A percentile compares a stretch with the other conserved stretches of the same genome.
These are phyloP conservation scores for Melanerpes formicivorus DNA, from an alignment of 2,113 vertebrate genomes.

Conservation along the genomic window DNA sequence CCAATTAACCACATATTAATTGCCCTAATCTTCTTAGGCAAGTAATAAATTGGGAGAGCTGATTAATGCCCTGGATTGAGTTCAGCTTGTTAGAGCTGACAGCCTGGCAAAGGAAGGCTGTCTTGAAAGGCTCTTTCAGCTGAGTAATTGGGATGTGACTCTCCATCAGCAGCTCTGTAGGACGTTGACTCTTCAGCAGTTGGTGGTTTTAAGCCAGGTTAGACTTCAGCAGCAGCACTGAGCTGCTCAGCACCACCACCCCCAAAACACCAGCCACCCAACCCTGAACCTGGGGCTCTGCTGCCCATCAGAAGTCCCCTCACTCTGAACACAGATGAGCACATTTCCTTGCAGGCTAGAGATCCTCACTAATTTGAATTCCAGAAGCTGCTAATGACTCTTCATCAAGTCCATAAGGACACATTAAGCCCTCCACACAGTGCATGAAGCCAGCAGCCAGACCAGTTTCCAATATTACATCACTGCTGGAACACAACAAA, in stretches of 20 bases:
- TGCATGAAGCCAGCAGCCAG: constrained; percentile 57
- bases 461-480: constrained; percentile 42
- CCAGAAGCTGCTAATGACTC: constrained; percentile 65
- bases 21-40: constrained; percentile 72
- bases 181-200: constrained; percentile 34
- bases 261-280: neutral
- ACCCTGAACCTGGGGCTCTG: constrained; percentile 54
- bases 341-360: constrained; percentile 62
- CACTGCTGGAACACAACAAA: neutral
- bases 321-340: constrained; percentile 32
- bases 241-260: constrained; percentile 28
- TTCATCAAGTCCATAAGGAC: constrained; percentile 63
- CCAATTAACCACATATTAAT: constrained; percentile 75
- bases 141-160: constrained; percentile 73
- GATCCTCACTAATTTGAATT: constrained; percentile 70
- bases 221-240: constrained; percentile 41
- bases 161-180: constrained; percentile 55
- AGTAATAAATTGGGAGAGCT: constrained; percentile 74
- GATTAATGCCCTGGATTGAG: constrained; percentile 74
- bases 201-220: constrained; percentile 14
- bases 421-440: constrained; percentile 51
- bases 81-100: constrained; percentile 75
- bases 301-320: constrained; percentile 57
- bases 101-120: constrained; percentile 64
- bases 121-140: constrained; percentile 68